Base-by-base conservation (phyloP, 2,888 invertebrate species). In the Netelia fuscicornis region DNA sequence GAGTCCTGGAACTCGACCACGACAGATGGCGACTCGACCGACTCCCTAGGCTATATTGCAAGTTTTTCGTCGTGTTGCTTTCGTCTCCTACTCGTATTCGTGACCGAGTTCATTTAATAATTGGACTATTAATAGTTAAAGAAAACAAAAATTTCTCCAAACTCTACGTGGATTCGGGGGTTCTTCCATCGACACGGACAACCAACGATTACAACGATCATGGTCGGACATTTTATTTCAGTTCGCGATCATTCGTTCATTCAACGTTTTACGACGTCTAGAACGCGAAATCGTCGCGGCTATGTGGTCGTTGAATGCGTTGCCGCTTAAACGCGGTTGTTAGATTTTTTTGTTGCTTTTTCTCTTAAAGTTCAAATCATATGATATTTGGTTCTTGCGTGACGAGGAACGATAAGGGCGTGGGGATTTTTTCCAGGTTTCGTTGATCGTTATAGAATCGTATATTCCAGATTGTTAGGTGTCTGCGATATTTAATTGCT, bases 1-100 rank as follows among this genome's bases (percentile, higher is more conserved):
- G 71, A 44, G 37, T 17, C 56, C 62, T 70, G 67, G 54, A 75
- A 80, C 58, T 80, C 58, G 52, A 30, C 65, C 76, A 77, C 80
- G 67, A 84, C 84, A 84, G 79, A 71, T 84, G 84, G 84, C 76
- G 60, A 65, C 25, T 13, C 65, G 70, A 62, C 44, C 44, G 60
- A 25, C 48, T 72, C 80, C 65, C 37, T 20, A 30, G 84, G 84
- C 80, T 60, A 71, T 58, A 20, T 72, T 44, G 54, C 25, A 64
- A 60, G 52, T 67, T 77, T 72, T 44, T 70, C 67, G 64, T 77
- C 75, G n/a, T 74, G 52, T 37, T 44, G 20, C 58, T 48, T 10
- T 56, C 44, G 20, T 9, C 54, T 64, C 8, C 52, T 44, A 11
- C 25, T 23, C 70, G 25, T 13, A 25, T 62, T 44, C 20, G 30